Conservation (phyloP, 2,797 vertebrate species). For the Moxostoma hubbsi region DNA sequence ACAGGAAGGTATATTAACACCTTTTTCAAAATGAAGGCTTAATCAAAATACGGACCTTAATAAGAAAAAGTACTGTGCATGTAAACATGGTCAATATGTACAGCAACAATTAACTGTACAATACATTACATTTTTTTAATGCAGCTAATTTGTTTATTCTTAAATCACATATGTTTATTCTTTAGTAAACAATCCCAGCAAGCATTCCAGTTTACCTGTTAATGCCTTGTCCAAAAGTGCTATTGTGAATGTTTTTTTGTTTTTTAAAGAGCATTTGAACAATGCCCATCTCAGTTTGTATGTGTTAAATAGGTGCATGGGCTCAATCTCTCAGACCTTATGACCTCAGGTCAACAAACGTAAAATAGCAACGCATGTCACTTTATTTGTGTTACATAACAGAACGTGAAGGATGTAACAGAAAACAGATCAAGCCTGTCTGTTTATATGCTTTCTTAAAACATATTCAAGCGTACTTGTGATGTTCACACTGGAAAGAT, state of each 20-base stretch:
- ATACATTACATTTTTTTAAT: too few species aligned
- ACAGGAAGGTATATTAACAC: too few species aligned
- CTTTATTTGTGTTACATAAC: not conserved
- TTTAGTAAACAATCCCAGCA: not conserved
- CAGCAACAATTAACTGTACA: too few species aligned
- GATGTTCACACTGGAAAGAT: not conserved
- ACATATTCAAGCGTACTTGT: not conserved
- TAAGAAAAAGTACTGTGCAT: too few species aligned
- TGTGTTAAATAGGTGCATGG: not conserved
- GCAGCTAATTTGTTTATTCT: too few species aligned
- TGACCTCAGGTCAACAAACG: constrained; percentile 18
- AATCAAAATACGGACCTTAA: too few species aligned
- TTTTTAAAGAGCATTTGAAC: constrained; percentile 3
- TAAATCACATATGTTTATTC: too few species aligned
- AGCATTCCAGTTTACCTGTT: not conserved
- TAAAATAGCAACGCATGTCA: not conserved
- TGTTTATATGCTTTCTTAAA: not conserved
- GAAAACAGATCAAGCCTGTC: not conserved
- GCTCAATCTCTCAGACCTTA: constrained; percentile 15
- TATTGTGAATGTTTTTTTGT: constrained; percentile 8
- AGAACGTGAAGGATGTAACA: not conserved
- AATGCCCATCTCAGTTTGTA: constrained; percentile 1
- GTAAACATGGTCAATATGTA: too few species aligned
- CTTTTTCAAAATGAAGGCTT: too few species aligned
- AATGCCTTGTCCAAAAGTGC: too few species aligned